Evolutionary conservation across 2,797 vertebrate genomes (phyloP).

Genomic region (Taeniopygia guttata): DNA sequence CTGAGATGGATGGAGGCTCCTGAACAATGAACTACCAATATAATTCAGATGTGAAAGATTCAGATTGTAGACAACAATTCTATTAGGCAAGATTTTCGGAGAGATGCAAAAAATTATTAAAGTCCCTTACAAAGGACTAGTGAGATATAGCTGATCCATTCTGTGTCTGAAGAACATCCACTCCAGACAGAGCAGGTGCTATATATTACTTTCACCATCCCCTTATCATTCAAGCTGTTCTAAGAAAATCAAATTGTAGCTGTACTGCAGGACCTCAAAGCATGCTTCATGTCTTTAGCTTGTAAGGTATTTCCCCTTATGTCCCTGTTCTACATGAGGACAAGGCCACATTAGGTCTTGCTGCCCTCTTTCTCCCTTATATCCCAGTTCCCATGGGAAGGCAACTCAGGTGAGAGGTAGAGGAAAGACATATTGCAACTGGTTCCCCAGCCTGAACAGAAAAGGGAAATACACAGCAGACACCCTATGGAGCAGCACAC

Average conservation of each 20-base stretch:
- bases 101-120: background rate
- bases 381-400: background rate
- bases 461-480: background rate
- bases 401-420: background rate
- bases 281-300: background rate
- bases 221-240: background rate
- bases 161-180: background rate
- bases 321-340: background rate
- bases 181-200: background rate
- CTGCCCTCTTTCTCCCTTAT: background rate
- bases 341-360: background rate
- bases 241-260: background rate
- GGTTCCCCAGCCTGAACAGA: background rate
- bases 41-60: background rate
- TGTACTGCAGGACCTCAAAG: background rate
- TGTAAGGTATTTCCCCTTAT: background rate
- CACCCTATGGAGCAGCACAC: background rate
- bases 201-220: background rate
- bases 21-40: background rate
- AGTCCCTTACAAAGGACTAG: background rate
- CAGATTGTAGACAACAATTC: background rate
- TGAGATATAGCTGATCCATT: background rate
- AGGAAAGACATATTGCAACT: background rate
- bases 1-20: background rate
- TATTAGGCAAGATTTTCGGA: background rate